These are phyloP conservation scores for Cryptoleucopteryx plumbea DNA, from an alignment of 2,113 vertebrate species.

Conservation along the genomic window DNA sequence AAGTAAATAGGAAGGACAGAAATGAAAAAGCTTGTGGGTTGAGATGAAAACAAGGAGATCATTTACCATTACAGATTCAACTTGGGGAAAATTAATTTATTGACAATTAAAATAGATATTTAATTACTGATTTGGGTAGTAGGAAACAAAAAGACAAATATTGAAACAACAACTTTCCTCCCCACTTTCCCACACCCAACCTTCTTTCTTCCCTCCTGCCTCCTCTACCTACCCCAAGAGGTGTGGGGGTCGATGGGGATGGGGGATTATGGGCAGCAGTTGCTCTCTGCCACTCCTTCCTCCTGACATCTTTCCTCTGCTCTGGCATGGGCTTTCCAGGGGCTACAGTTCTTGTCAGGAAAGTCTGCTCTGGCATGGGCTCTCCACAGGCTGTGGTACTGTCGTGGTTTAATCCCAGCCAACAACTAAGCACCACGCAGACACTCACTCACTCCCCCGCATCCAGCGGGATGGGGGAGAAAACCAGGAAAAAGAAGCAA, in stretches of 20 bases:
- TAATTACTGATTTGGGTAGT: background rate
- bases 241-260: background rate
- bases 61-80: background rate
- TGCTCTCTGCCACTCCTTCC: background rate
- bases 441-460: no score
- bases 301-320: background rate
- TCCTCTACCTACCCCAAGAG: background rate
- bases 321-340: background rate
- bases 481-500: no score
- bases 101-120: background rate
- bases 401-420: no score
- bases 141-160: background rate
- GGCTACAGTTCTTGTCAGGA: background rate
- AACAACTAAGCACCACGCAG: no score
- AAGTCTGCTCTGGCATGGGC: background rate
- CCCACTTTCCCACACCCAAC: background rate
- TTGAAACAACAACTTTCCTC: background rate
- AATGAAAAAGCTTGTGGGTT: background rate
- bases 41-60: background rate
- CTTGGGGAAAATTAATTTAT: background rate
- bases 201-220: background rate
- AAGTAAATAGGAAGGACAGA: background rate
- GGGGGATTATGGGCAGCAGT: accelerated
- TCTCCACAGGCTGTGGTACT: background rate
- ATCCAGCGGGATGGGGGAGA: no score